A percentile compares a stretch with the other conserved stretches of the same genome.
Evolutionary conservation across 2,797 vertebrate species (phyloP).

Genomic region (Acrocephalus scirpaceus): DNA sequence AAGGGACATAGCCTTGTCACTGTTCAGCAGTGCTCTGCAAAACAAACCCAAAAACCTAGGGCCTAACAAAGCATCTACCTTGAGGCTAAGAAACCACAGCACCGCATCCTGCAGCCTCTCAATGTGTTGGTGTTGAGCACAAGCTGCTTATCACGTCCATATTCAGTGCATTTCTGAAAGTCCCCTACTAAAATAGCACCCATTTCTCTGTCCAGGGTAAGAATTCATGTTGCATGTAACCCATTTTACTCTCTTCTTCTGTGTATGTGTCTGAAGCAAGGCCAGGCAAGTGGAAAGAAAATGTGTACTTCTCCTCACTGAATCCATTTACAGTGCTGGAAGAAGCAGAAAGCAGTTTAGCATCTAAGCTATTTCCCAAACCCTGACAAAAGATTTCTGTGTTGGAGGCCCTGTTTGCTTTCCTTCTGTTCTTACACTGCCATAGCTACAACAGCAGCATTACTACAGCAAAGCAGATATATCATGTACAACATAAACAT

Average conservation of each 20-base stretch:
- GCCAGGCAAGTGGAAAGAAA: background rate
- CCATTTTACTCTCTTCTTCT: background rate
- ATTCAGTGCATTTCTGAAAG: background rate
- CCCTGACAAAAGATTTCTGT: background rate
- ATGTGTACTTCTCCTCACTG: background rate
- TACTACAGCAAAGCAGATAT: background rate
- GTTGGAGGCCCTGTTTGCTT: background rate
- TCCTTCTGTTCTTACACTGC: background rate
- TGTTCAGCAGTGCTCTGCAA: background rate
- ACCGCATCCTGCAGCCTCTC: rapidly evolving
- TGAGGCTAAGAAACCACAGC: background rate
- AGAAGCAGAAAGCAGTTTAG: background rate
- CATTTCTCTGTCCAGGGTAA: background rate
- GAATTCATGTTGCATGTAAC: background rate
- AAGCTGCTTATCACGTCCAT: background rate
- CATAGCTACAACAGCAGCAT: background rate
- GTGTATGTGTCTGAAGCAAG: background rate
- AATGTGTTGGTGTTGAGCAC: rapidly evolving
- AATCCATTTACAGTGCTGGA: background rate
- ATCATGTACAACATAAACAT: background rate
- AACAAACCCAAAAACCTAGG: background rate
- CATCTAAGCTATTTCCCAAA: background rate
- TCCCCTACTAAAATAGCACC: background rate
- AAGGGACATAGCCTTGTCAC: background rate
- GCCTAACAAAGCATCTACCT: background rate